phyloP scores from a whole-genome alignment of 2,888 invertebrate genomes.

The Timema cristinae region DNA sequence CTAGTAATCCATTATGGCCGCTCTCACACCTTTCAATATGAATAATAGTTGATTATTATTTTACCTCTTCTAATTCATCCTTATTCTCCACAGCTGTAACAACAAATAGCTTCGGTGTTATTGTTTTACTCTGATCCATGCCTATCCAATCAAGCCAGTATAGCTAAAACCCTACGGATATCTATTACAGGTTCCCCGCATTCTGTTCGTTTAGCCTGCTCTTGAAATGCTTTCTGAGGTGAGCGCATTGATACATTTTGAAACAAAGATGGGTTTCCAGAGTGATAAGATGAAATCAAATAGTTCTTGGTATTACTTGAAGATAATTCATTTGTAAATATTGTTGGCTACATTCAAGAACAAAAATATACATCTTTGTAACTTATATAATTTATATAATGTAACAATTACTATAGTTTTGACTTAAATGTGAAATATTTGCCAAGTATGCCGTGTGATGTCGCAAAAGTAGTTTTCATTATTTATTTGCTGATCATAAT shows the following conservation, averaged over 20 bases:
- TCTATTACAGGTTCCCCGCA: conserved; percentile 30
- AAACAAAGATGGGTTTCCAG: conserved; percentile 22
- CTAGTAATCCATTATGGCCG: conserved; percentile 33
- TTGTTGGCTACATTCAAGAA: too few species aligned
- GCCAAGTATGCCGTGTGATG: neutral
- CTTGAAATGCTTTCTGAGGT: conserved; percentile 35
- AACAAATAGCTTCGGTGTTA: conserved; percentile 69
- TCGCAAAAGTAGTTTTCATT: conserved; percentile 22
- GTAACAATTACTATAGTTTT: too few species aligned
- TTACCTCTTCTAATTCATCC: conserved; percentile 42
- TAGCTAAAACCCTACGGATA: conserved; percentile 29
- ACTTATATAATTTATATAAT: too few species aligned
- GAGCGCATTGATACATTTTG: conserved; percentile 33
- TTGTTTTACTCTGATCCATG: conserved; percentile 38
- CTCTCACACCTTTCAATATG: conserved; percentile 31
- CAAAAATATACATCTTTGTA: too few species aligned
- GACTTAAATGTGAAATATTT: too few species aligned
- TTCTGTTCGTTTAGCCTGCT: conserved; percentile 32
- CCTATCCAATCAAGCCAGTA: conserved; percentile 30
- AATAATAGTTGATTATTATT: conserved; percentile 31
- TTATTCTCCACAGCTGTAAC: conserved; percentile 57
- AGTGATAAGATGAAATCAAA: conserved; percentile 23
- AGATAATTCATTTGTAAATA: too few species aligned
- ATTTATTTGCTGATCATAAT: conserved; percentile 14
- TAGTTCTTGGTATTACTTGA: conserved; percentile 20